Percentiles rank a stretch among this genome's conserved stretches.
These are phyloP conservation scores for Bradysia coprophila DNA, from an alignment of 1,140 invertebrate genomes.

Conservation along the genomic window DNA sequence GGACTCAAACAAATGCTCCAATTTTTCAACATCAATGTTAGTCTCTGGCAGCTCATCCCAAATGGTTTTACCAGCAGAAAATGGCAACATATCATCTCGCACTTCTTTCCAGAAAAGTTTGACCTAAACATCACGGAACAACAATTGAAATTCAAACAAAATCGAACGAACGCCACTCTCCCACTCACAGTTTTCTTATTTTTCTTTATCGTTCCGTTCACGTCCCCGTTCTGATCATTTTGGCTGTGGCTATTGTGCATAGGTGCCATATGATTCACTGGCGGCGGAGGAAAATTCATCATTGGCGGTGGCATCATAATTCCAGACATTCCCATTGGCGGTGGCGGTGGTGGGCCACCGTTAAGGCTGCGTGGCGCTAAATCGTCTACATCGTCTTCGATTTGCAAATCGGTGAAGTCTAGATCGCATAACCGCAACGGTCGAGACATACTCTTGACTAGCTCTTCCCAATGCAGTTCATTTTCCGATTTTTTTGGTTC, in stretches of 20 bases:
- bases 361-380: slow-evolving; percentile 36
- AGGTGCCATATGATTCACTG: slow-evolving; percentile 22
- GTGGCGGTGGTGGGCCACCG: slow-evolving; percentile 49
- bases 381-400: slow-evolving; percentile 53
- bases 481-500: slow-evolving; percentile 72
- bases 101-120: slow-evolving; percentile 99
- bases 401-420: slow-evolving; percentile 85
- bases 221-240: slow-evolving; percentile 18
- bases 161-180: not conserved
- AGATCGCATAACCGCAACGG: slow-evolving; percentile 83
- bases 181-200: slow-evolving; percentile 88
- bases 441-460: slow-evolving; percentile 60
- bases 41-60: slow-evolving; percentile 86
- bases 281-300: slow-evolving; percentile 24
- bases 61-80: slow-evolving; percentile 55
- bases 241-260: slow-evolving; percentile 11
- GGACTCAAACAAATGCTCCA: slow-evolving; percentile 95
- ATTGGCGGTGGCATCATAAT: slow-evolving; percentile 22
- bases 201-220: slow-evolving; percentile 44
- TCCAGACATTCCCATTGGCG: slow-evolving; percentile 16
- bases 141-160: slow-evolving; percentile 1
- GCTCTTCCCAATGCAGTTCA: slow-evolving; percentile 87
- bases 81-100: slow-evolving; percentile 60
- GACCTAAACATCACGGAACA: slow-evolving; percentile 29
- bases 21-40: slow-evolving; percentile 74